Evolutionary conservation across 2,113 vertebrate species (phyloP), one percentile per base, ranked within the genome.

Genomic region (Baryphthengus martii): DNA sequence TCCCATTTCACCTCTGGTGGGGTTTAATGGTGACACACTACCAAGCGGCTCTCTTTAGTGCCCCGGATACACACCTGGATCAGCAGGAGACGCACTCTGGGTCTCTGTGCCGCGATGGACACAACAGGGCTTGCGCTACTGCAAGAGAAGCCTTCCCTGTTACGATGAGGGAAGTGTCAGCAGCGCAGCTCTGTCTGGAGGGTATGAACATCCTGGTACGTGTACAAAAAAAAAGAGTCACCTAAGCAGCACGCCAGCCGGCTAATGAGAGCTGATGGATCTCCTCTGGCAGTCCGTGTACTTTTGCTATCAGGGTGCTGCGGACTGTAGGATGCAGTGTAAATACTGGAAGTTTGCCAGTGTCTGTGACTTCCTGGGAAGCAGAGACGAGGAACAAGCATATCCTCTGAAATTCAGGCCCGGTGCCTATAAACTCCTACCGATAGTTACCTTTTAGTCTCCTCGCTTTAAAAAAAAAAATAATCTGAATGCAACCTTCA

Each of bases 81-180:
- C 20, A 53, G 81, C 67, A 83, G 37, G 21, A 23, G 3, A 14
- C 5, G 1, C 14, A 13, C 20, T 20, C 15, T 3, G n/a, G 1
- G 1, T 33, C 49, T 53, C 37, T 40, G 58, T 4, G 13, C 17
- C 1, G 15, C 1, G 31, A n/a, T 0, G 58, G 81, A 4, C 11
- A 1, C 13, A n/a, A n/a, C 3, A 7, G 9, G 9, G 13, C 56
- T 20, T 6, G 18, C 2, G 26, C 47, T 23, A 3, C 44, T 5
- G 33, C 26, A 15, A 21, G 31, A 68, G 10, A 7, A 62, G 24
- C 24, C 11, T 17, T 26, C 11, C 9, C 45, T 19, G 84, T 53
- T 28, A 2, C 2, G 8, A 10, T 0, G 28, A 19, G 37, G 55
- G 50, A 35, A 28, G 6, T 17, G 4, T 24, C 53, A n/a, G 68